Percentiles rank a stretch among this genome's conserved stretches.
Evolutionary conservation across 2,888 invertebrate species (phyloP).

Genomic region (Apotomis capreana): DNA sequence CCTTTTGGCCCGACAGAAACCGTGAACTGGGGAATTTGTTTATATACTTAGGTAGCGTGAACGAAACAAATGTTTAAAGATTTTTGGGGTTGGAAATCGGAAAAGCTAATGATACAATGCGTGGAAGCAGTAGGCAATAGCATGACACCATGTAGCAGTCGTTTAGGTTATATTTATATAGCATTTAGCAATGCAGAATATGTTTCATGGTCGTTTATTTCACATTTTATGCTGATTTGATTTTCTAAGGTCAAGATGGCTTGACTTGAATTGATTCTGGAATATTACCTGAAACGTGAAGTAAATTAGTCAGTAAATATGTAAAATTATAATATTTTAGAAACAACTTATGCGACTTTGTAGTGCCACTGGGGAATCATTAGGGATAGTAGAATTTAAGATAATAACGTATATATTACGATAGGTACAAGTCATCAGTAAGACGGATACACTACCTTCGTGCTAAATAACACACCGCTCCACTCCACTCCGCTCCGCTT

Average conservation of each 20-base stretch:
- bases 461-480: too few relatives aligned
- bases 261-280: conserved; percentile 4
- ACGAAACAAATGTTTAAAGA: too few relatives aligned
- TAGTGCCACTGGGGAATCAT: too few relatives aligned
- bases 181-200: conserved; percentile 15
- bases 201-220: conserved; percentile 7
- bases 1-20: neutral
- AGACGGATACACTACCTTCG: too few relatives aligned
- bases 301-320: conserved; percentile 2
- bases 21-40: neutral
- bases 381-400: too few relatives aligned
- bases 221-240: conserved; percentile 19
- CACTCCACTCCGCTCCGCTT: too few relatives aligned
- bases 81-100: too few relatives aligned
- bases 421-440: too few relatives aligned
- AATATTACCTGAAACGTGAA: conserved; percentile 20
- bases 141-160: too few relatives aligned
- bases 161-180: too few relatives aligned
- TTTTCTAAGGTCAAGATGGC: conserved; percentile 4
- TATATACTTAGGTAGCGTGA: neutral
- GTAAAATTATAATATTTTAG: conserved; percentile 7
- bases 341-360: neutral
- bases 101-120: neutral
- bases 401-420: too few relatives aligned
- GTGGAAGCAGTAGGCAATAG: neutral